Evolutionary conservation across 1,140 invertebrate genomes (phyloP), one percentile per base, ranked within the genome.

Genomic region (Oryzaephilus surinamensis): DNA sequence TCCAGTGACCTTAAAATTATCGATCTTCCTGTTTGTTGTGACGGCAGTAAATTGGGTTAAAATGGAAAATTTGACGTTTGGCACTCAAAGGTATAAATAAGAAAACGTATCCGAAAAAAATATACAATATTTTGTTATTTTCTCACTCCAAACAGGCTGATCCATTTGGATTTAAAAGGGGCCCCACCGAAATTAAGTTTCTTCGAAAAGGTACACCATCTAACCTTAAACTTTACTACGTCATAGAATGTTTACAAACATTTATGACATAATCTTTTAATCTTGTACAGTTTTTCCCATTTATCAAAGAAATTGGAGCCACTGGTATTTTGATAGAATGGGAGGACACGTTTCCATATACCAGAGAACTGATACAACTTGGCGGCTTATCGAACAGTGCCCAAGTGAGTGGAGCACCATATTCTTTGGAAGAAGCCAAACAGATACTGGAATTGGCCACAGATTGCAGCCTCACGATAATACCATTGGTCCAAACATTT

Each of bases 401-500:
- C 2, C 48, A 52, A 37, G 54, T 57, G 12, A 62, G 58, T 16
- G 64, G 65, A 32, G 59, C 58, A 3, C 56, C 69, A 38, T 72
- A 72, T 47, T 51, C 56, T n/a, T 29, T 56, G 6, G 56, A 62
- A 13, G 69, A 70, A 49, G 65, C 67, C 3, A 39, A 51, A 7
- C 57, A 63, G 32, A 59, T 72, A 20, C 41, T 71, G 11, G 43
- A 61, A 11, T 58, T 65, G 27, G 61, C 62, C 20, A 57, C 54
- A 28, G 54, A 62, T 31, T 61, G 57, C 46, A 59, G 56, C 6
- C 40, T 71, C 7, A 58, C 58, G 37, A 56, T 65, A 2, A 84
- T 97, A 52, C 94, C 94, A n/a, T 66, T 97, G 3, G 72, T 97
- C 5, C 94, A 96, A 67, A 95, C 92, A 8, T 94, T 97, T 66